These are phyloP conservation scores for Petrocephalus schoutedeni DNA, from an alignment of 2,797 vertebrate species.

Conservation along the genomic window DNA sequence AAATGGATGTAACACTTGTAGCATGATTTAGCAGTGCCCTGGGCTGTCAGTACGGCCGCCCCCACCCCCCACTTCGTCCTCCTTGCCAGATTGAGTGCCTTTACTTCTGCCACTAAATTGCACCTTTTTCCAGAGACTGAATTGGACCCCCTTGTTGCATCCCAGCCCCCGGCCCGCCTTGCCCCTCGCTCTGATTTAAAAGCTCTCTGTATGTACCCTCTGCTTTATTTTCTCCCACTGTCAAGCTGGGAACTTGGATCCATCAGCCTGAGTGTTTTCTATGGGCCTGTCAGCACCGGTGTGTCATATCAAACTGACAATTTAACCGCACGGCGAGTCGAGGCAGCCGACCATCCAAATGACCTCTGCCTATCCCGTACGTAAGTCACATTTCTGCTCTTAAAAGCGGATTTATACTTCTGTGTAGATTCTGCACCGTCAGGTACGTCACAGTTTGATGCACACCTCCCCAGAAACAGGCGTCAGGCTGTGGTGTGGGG, in stretches of 20 bases:
- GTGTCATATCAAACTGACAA: neutral
- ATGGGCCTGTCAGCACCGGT: neutral
- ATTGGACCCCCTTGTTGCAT: neutral
- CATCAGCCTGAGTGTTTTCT: neutral
- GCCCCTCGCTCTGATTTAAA: neutral
- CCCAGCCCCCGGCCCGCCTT: neutral
- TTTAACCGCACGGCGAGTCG: neutral
- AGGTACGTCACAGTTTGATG: neutral
- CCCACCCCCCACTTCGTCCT: neutral
- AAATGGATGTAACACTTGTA: neutral
- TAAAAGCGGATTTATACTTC: neutral
- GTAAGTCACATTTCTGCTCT: neutral
- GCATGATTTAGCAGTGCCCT: neutral
- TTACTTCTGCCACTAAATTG: neutral
- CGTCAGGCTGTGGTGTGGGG: neutral
- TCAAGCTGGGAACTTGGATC: neutral
- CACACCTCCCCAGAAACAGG: neutral
- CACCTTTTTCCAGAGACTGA: conserved; percentile 9
- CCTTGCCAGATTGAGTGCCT: neutral
- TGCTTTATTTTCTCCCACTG: neutral
- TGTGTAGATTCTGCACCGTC: neutral
- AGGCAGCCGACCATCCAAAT: neutral
- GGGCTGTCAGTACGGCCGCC: neutral
- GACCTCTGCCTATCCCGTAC: neutral
- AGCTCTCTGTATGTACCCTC: neutral